Evolutionary conservation across 1,140 invertebrate genomes (phyloP).

Genomic region (Zaprionus tsacasi): DNA sequence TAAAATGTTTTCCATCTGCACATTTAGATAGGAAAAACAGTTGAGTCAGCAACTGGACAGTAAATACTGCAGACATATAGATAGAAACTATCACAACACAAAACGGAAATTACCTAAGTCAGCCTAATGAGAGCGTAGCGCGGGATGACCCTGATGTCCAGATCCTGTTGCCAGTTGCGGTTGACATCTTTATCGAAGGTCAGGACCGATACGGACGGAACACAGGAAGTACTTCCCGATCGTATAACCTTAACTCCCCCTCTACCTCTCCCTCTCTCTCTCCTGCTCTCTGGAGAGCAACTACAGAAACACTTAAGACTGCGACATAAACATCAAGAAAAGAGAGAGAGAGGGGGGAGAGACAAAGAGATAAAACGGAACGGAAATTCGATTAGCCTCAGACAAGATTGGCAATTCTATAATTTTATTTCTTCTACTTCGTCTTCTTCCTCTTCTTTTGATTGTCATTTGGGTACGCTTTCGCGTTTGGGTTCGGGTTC

Average conservation of each 20-base stretch:
- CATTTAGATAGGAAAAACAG: constrained; percentile 2
- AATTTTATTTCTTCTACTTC: constrained; percentile 20
- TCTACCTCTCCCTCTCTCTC: background rate
- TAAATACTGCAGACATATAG: background rate
- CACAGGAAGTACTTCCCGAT: constrained; percentile 46
- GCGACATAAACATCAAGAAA: constrained; percentile 4
- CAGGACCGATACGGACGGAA: constrained; percentile 12
- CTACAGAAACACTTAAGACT: constrained; percentile 17
- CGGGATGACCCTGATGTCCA: constrained; percentile 10
- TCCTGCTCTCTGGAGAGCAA: background rate
- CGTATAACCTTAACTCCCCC: background rate
- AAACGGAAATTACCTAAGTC: constrained; percentile 18
- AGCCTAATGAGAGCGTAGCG: constrained; percentile 12
- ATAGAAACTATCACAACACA: constrained; percentile 14
- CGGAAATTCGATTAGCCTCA: constrained; percentile 48
- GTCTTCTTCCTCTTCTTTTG: background rate
- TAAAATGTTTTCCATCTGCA: background rate
- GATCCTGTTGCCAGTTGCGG: constrained; percentile 6
- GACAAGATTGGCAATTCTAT: constrained; percentile 46
- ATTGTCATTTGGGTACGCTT: constrained; percentile 13
- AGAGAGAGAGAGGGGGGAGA: too few species aligned
- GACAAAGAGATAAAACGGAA: constrained; percentile 32
- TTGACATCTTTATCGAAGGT: constrained; percentile 57
- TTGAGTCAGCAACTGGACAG: constrained; percentile 18
- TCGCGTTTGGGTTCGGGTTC: background rate